These are phyloP conservation scores for Dinomys branickii DNA, from an alignment of 2,113 vertebrate species.

Conservation along the genomic window DNA sequence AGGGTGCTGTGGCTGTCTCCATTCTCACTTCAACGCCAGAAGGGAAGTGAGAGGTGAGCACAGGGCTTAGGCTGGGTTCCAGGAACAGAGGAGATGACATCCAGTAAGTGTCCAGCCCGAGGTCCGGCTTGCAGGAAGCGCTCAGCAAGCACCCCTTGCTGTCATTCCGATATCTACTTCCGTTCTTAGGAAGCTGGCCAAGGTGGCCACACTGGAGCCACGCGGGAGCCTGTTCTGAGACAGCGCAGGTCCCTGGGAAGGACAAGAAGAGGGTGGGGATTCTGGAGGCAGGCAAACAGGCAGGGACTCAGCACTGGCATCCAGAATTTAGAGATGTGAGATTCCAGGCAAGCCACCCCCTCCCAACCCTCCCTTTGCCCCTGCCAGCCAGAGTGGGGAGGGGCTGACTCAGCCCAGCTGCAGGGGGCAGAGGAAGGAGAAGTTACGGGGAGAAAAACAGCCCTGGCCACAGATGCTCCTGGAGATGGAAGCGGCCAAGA, in stretches of 20 bases:
- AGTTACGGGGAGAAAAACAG: slow-evolving; percentile 31
- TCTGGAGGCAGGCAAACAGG: not conserved
- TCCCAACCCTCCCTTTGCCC: not conserved
- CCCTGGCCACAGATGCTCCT: not conserved
- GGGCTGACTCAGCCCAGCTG: slow-evolving; percentile 74
- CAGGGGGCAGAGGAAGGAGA: slow-evolving; percentile 61
- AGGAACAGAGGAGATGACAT: not conserved
- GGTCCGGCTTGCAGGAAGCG: not conserved
- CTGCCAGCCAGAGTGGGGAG: not conserved
- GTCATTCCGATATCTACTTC: fast-evolving
- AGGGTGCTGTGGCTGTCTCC: not conserved
- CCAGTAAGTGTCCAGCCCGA: fast-evolving
- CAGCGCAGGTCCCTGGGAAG: not conserved
- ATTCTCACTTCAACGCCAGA: fast-evolving
- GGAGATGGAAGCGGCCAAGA: slow-evolving; percentile 19
- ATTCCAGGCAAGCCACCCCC: not conserved
- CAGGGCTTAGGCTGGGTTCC: not conserved
- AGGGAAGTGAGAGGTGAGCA: not conserved
- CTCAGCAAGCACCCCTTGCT: not conserved
- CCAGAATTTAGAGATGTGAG: not conserved
- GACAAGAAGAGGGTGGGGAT: not conserved
- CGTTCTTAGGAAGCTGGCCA: not conserved
- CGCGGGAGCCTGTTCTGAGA: not conserved
- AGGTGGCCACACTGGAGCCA: not conserved
- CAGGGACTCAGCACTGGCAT: not conserved